Conservation (phyloP, 2,797 vertebrate species). For the Onychomys leucogaster region DNA sequence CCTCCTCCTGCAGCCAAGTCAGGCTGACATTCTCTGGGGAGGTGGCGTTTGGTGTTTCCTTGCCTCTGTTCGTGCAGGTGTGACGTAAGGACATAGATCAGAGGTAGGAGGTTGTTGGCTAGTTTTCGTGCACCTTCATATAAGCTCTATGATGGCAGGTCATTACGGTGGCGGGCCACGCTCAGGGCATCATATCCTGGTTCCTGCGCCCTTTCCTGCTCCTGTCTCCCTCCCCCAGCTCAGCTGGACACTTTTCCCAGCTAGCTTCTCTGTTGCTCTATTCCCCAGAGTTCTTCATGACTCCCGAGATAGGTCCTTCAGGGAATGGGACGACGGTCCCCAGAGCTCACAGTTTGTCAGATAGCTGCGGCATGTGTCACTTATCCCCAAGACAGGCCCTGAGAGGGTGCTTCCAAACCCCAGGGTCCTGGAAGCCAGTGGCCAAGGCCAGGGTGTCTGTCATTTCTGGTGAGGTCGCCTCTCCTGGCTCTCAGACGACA, state of each 20-base stretch:
- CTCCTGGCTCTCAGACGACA: neutral
- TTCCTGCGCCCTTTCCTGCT: rapidly evolving
- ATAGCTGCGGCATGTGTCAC: neutral
- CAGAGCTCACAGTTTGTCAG: neutral
- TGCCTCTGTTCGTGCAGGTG: neutral
- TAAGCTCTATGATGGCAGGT: too few relatives aligned
- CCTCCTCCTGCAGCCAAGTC: neutral
- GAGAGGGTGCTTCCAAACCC: neutral
- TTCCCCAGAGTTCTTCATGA: neutral
- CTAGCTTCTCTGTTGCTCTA: neutral
- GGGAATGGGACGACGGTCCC: neutral
- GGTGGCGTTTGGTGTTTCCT: rapidly evolving
- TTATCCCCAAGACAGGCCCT: neutral
- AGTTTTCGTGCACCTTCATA: rapidly evolving
- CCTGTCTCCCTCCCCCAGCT: neutral
- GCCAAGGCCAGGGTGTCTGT: neutral
- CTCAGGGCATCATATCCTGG: neutral
- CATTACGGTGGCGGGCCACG: rapidly evolving
- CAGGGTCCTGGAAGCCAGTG: neutral
- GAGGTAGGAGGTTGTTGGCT: too few relatives aligned
- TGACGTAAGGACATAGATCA: rapidly evolving
- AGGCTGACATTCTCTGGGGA: neutral
- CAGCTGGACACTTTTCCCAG: neutral
- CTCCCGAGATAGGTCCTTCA: neutral
- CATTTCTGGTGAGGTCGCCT: too few relatives aligned